Evolutionary conservation across 2,113 vertebrate species (phyloP).

Genomic region (Climacteris rufus): DNA sequence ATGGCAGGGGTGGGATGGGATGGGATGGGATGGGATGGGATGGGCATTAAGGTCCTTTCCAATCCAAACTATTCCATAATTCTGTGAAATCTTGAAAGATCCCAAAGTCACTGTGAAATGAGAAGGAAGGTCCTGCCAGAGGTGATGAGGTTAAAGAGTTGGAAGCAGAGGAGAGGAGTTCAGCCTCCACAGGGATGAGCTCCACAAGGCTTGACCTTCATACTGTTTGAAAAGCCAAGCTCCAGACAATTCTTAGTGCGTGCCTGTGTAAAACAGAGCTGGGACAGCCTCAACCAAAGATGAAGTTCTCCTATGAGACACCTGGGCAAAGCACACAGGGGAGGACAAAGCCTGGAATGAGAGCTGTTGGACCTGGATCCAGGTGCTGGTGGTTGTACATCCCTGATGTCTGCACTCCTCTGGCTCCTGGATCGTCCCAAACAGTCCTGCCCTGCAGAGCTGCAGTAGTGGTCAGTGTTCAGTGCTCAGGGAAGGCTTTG

Average conservation of each 20-base stretch:
- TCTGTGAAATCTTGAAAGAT: not conserved
- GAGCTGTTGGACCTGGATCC: not conserved
- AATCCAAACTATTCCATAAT: not conserved
- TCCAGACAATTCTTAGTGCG: not conserved
- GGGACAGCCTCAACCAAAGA: not conserved
- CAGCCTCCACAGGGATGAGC: not conserved
- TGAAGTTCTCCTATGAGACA: not conserved
- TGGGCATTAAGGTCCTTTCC: fast-evolving
- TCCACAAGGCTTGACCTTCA: not conserved
- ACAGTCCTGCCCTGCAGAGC: not conserved
- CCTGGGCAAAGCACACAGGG: not conserved
- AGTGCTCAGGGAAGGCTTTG: not conserved
- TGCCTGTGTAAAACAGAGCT: not conserved
- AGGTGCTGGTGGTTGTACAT: not conserved
- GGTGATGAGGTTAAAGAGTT: not conserved
- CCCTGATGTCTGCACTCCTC: not conserved
- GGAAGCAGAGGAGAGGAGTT: not conserved
- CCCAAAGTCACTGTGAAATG: fast-evolving
- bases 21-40: too few relatives aligned
- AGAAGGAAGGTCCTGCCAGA: not conserved
- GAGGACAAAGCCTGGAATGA: not conserved
- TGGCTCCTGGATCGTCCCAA: not conserved
- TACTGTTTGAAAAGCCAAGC: not conserved
- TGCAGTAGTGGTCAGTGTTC: too few relatives aligned
- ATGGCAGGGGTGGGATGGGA: too few relatives aligned